Conservation (phyloP, 1,140 invertebrate genomes). For the Drusus annulatus region DNA sequence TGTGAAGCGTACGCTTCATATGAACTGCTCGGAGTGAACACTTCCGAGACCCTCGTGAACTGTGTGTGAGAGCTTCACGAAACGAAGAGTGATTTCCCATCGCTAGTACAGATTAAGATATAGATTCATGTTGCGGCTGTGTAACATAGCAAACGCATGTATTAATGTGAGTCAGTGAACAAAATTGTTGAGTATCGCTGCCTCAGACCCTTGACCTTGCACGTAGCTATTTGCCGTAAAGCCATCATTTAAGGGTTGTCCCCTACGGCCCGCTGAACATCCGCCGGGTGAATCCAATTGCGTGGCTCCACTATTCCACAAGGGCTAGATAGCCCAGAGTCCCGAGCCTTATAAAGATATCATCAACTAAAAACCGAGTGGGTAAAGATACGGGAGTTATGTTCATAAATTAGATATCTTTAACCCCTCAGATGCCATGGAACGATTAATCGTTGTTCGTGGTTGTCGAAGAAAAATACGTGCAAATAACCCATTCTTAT, state of each 20-base stretch:
- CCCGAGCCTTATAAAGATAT: conserved; percentile 11
- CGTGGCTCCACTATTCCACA: not conserved
- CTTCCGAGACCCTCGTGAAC: too few species aligned
- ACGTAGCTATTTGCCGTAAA: not conserved
- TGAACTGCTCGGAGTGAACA: too few species aligned
- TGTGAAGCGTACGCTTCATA: too few species aligned
- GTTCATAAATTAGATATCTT: not conserved
- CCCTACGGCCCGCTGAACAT: not conserved
- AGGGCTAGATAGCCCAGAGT: not conserved
- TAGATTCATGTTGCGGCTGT: too few species aligned
- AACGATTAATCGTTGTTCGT: not conserved
- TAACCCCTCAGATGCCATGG: not conserved
- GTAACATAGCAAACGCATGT: too few species aligned
- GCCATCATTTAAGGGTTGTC: not conserved
- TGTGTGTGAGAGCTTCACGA: too few species aligned
- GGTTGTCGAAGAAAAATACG: too few species aligned
- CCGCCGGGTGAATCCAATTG: conserved; percentile 9
- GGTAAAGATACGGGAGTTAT: not conserved
- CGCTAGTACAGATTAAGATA: too few species aligned
- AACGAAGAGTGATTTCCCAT: too few species aligned
- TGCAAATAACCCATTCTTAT: too few species aligned
- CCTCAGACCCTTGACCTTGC: not conserved
- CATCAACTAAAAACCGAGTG: not conserved
- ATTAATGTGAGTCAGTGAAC: too few species aligned
- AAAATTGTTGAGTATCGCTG: too few species aligned